Base-by-base conservation (phyloP, 2,888 invertebrate species). In the Macaria notata region DNA sequence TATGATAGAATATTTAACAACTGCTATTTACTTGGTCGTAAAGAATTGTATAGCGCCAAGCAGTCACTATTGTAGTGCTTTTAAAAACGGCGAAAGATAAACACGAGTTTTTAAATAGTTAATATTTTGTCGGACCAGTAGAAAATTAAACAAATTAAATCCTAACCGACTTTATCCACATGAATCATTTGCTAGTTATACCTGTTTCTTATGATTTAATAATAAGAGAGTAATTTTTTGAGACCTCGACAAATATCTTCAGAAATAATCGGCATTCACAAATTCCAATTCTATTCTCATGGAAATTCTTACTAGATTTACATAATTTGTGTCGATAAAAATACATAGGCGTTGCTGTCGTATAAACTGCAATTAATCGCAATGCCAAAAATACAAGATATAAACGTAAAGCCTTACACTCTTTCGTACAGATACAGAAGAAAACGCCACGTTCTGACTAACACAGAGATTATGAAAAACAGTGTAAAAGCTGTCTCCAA, bases 1-100 rank as follows among this genome's bases (percentile, higher is more conserved):
- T 49, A 41, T 77, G 83, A 84, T 84, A 71, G 83, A 87, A 86
- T 84, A 84, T 82, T 87, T 83, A 85, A 86, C 74, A 68, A 75
- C 73, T 64, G 62, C 62, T 74, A 71, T 79, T 79, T 76, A 76
- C 67, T 61, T 51, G 49, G 54, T 51, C 51, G 51, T 53, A 53
- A 46, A 64, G 46, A 43, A 39, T 56, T 53, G 5, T 56, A 31
- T 53, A 54, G 46, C 49, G 48, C 39, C 51, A 54, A 59, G 54
- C 51, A 30, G 43, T 54, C 49, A 31, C 9, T 49, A 46, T 42
- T 48, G 44, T 51, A 52, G 9, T 52, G 38, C 43, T 53, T 43
- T 47, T 4, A 19, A 33, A 46, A 39, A 9, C 7, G 19, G 31
- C 43, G 31, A 50, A n/a, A n/a, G 46, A 42, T 42, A 46, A 9